Evolutionary conservation across 2,888 invertebrate genomes (phyloP), one percentile per base, ranked within the genome.

Genomic region (Malacosoma neustria): DNA sequence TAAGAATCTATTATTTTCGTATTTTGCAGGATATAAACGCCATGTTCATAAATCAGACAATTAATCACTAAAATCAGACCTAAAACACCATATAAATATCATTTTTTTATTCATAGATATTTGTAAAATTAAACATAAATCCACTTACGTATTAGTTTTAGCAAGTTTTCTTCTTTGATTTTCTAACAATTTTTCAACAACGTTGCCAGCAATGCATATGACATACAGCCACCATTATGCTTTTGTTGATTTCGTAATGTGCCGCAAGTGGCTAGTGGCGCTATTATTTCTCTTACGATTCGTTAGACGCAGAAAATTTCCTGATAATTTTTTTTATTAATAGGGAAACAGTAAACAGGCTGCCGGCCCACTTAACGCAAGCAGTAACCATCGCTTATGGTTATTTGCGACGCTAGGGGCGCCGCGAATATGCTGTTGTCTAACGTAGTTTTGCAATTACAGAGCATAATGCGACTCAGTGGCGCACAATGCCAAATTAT

Each of bases 121-220:
- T 42, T 43, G 41, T 43, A 41, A 52, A 51, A 44, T 44, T 51
- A n/a, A n/a, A 38, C 47, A 46, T 46, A 41, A 14, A 38, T 46
- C 49, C 41, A 45, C 45, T 57, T 22, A 22, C 22, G 5, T 22
- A 9, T 71, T 64, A 49, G 61, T 75, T 74, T 71, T 52, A 66
- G 63, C 65, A 75, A 66, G 75, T 77, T 77, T 76, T n/a, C n/a
- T n/a, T n/a, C n/a, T n/a, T n/a, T n/a, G n/a, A n/a, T n/a, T n/a
- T n/a, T 63, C 63, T 51, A 44, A 47, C 61, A 57, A 42, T 59
- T 60, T 74, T 63, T 46, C 54, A 66, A 70, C 70, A 66, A 79
- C 66, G 84, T 85, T 85, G 85, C 81, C 85, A 82, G 85, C 85
- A 84, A 80, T 84, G 85, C 64, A 62, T 60, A 42, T 46, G 48